Evolutionary conservation across 30 jellyfish, hydroid and myxozoan species (phyloP).

Genomic region (Turritopsis dohrnii): DNA sequence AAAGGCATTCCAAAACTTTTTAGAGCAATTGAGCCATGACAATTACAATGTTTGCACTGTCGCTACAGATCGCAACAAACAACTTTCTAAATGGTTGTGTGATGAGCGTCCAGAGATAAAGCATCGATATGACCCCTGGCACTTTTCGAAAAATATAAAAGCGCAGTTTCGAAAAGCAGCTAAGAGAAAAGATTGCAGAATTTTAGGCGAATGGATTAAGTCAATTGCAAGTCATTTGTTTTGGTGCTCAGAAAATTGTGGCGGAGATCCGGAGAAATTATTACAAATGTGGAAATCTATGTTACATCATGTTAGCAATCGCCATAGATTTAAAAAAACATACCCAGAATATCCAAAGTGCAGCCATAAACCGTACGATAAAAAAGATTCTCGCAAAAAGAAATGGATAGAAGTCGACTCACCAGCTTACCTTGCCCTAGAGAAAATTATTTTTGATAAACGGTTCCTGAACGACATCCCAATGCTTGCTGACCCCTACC

Average conservation of each 20-base stretch:
- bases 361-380: not conserved
- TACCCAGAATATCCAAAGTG: not conserved
- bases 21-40: not conserved
- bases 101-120: not conserved
- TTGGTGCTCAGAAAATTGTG: not conserved
- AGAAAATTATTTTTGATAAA: not conserved
- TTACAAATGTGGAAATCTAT: not conserved
- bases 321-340: not conserved
- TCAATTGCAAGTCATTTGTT: not conserved
- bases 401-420: not conserved
- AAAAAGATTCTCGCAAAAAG: not conserved
- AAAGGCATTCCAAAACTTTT: not conserved
- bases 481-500: not conserved
- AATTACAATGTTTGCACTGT: not conserved
- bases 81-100: not conserved
- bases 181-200: not conserved
- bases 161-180: not conserved
- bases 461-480: not conserved
- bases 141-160: not conserved
- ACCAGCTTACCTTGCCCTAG: not conserved
- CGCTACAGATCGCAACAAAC: conserved; percentile 3
- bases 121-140: not conserved
- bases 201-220: not conserved
- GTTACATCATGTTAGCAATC: not conserved
- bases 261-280: not conserved